Evolutionary conservation across 2,113 vertebrate genomes (phyloP).

Genomic region (Pitta sordida): DNA sequence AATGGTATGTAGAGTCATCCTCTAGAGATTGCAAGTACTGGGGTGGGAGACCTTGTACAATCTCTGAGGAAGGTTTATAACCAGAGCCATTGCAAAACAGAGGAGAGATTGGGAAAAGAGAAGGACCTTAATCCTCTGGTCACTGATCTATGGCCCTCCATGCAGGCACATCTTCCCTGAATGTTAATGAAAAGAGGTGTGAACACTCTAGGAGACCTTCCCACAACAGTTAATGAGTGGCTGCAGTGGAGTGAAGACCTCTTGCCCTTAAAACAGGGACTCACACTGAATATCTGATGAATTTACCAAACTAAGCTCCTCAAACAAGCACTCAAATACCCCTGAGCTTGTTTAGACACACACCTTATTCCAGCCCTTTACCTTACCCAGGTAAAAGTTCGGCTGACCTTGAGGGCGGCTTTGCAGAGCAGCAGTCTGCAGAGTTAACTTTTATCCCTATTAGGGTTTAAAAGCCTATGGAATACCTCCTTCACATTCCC

Average conservation of each 20-base stretch:
- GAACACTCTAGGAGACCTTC: background rate
- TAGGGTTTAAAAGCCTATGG: background rate
- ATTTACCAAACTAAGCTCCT: background rate
- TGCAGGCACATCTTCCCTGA: background rate
- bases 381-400: background rate
- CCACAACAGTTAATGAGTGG: background rate
- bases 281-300: too few relatives aligned
- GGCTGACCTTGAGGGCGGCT: background rate
- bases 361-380: background rate
- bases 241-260: too few relatives aligned
- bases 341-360: background rate
- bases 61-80: background rate
- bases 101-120: background rate
- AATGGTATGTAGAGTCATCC: background rate
- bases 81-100: background rate
- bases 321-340: background rate
- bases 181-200: background rate
- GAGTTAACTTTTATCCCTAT: background rate
- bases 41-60: background rate
- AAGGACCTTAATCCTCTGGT: too few relatives aligned
- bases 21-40: background rate
- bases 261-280: too few relatives aligned
- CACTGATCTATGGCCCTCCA: background rate
- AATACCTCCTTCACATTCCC: background rate
- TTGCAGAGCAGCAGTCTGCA: background rate